Percentiles rank a stretch among this genome's conserved stretches.
Conservation (phyloP, 2,113 vertebrate genomes). For the Malurus melanocephalus region DNA sequence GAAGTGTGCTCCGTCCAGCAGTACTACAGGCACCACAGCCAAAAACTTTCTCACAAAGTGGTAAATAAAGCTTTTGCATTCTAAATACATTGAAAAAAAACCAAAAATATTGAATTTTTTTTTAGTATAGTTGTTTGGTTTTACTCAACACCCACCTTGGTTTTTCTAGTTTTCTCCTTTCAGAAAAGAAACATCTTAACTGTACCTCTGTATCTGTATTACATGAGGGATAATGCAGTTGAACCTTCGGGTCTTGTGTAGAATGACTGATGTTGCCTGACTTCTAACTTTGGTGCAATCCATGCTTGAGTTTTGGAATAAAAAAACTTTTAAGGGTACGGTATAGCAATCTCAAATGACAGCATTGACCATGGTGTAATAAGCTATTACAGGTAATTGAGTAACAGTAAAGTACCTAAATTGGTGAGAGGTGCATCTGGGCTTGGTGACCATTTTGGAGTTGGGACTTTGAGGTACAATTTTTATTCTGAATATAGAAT, state of each 20-base stretch:
- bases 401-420: neutral
- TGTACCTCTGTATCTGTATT: neutral
- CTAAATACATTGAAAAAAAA: neutral
- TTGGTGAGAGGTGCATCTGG: neutral
- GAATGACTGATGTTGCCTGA: neutral
- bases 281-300: neutral
- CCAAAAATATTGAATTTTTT: neutral
- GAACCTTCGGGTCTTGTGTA: neutral
- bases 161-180: neutral
- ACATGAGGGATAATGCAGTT: fast-evolving
- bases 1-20: conserved; percentile 93
- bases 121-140: neutral
- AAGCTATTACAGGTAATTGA: neutral
- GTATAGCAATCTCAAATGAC: neutral
- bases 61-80: conserved; percentile 69
- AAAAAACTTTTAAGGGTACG: neutral
- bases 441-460: neutral
- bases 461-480: neutral
- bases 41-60: conserved; percentile 84
- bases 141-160: neutral
- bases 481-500: neutral
- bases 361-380: neutral
- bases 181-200: neutral
- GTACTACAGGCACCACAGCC: conserved; percentile 90
- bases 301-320: neutral